phyloP scores from a whole-genome alignment of 2,113 vertebrate genomes.

The Mesoclemmys tuberculata region DNA sequence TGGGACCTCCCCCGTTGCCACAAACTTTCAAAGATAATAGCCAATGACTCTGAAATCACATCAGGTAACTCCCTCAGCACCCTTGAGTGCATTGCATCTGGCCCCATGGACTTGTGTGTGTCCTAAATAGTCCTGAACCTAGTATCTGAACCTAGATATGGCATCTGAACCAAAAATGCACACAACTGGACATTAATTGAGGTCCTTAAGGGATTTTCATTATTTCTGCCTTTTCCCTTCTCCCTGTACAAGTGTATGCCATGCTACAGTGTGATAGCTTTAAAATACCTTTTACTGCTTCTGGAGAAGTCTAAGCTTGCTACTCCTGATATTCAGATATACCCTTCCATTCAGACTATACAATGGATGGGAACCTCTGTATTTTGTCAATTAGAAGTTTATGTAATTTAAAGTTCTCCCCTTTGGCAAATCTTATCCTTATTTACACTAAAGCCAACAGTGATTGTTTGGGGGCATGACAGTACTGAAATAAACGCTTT shows the following conservation, averaged over 20 bases:
- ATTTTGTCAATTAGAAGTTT: not conserved
- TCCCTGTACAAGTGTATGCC: rapidly evolving
- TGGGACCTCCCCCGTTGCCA: too few species aligned
- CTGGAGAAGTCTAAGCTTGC: not conserved
- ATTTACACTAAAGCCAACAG: not conserved
- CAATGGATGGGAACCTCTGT: rapidly evolving
- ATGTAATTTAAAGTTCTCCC: not conserved
- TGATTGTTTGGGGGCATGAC: not conserved
- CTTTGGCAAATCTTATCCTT: not conserved
- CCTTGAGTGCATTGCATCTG: too few species aligned
- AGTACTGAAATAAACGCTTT: not conserved
- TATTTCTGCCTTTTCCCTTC: not conserved
- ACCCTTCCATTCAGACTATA: not conserved
- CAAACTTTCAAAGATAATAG: too few species aligned
- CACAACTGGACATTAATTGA: not conserved
- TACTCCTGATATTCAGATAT: not conserved
- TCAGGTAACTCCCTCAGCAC: too few species aligned
- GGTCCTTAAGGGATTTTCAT: not conserved
- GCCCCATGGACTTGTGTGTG: too few species aligned
- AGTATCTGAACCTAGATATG: not conserved
- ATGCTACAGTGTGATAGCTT: not conserved
- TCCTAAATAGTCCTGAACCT: too few species aligned
- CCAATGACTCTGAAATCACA: too few species aligned
- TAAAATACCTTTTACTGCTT: not conserved
- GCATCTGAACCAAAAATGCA: not conserved